phyloP scores from a whole-genome alignment of 2,113 vertebrate genomes.

The Copsychus sechellarum region DNA sequence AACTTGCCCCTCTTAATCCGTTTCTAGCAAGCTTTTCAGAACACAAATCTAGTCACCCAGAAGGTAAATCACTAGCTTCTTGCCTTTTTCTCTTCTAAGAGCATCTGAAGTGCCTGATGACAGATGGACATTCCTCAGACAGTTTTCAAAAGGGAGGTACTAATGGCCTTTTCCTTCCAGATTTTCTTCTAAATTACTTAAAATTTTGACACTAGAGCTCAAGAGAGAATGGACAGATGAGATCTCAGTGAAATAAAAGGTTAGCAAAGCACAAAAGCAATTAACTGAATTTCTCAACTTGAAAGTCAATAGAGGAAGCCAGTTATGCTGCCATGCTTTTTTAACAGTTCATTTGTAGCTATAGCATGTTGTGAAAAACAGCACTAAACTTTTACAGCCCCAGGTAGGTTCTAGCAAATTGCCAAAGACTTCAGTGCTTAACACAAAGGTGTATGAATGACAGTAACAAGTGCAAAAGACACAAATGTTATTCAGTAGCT shows the following conservation, averaged over 20 bases:
- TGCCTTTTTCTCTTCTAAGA: background rate
- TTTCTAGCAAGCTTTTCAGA: background rate
- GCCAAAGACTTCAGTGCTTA: background rate
- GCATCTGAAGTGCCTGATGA: background rate
- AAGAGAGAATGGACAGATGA: background rate
- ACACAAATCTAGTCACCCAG: background rate
- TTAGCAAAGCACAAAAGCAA: background rate
- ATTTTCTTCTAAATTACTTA: background rate
- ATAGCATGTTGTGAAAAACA: background rate
- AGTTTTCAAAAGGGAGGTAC: background rate
- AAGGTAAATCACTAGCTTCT: background rate
- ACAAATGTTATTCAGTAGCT: background rate
- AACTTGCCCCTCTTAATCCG: background rate
- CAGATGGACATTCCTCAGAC: background rate
- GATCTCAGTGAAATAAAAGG: background rate
- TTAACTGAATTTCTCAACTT: background rate
- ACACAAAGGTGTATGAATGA: background rate
- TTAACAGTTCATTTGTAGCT: background rate
- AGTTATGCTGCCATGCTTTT: background rate
- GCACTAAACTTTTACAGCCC: background rate
- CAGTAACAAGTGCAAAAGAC: background rate
- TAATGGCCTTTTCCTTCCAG: background rate
- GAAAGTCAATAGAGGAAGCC: background rate
- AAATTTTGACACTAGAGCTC: background rate
- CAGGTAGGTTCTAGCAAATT: background rate